Evolutionary conservation across 2,797 vertebrate species (phyloP), one percentile per base, ranked within the genome.

Genomic region (Craterocephalus amniculus): DNA sequence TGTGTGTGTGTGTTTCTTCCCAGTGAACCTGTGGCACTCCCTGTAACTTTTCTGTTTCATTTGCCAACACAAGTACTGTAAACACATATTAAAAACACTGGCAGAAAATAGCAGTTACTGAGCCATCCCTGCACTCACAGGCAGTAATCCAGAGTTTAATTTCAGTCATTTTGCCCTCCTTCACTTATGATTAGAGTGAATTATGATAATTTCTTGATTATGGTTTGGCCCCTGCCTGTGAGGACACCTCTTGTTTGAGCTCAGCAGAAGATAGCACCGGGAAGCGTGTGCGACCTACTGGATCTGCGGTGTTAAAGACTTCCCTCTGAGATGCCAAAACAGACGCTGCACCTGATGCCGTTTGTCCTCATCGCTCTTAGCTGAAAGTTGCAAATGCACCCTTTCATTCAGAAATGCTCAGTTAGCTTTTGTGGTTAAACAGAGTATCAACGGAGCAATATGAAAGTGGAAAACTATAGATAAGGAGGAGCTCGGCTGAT

Each of bases 121-220:
- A 84, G 80, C 78, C 65, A 72, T 83, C 84, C 38, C 61, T 74
- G 83, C 69, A 79, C 80, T 86, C 5, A 43, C 58, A 87, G 76
- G 83, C 83, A 90, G 78, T 83, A 85, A 87, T 88, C 82, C 83
- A 74, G 62, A 78, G 75, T 86, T 90, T 90, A 90, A 91, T 93
- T 89, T 81, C 87, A 87, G 87, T 89, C 76, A 90, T 92, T 90
- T 88, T 76, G 40, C 77, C 82, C 89, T 93, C 76, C 79, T 79
- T 83, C 66, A 80, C 85, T 92, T 93, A 86, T 94, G 94, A 95
- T 95, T 86, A 87, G 89, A 94, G 94, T 93, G 74, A 88, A 94
- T 94, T 93, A 94, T 89, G 88, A 91, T 95, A 93, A 94, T 94
- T 94, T 89, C 93, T 85, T 96, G 95, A 94, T 94, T 94, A 84